phyloP scores from a whole-genome alignment of 2,797 vertebrate genomes.

The Phalloptychus januarius region DNA sequence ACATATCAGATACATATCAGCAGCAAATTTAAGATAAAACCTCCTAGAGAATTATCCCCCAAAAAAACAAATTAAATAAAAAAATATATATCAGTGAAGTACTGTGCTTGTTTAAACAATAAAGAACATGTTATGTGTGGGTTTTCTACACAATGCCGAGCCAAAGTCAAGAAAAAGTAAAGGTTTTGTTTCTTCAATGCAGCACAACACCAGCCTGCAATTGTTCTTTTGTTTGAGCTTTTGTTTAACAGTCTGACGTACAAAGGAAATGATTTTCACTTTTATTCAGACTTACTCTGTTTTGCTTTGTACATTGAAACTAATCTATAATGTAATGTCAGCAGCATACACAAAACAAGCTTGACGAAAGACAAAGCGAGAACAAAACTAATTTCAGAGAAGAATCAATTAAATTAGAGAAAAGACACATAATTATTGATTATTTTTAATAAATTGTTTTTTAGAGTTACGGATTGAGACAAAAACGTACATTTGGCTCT shows the following conservation, averaged over 20 bases:
- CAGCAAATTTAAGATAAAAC: background rate
- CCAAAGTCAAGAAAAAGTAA: background rate
- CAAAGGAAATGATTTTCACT: background rate
- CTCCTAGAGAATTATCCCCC: background rate
- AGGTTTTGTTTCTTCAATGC: background rate
- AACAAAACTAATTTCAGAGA: background rate
- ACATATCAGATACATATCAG: too few species aligned
- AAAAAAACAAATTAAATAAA: background rate
- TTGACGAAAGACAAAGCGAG: background rate
- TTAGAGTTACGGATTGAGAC: background rate
- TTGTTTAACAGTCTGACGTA: background rate
- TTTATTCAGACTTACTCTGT: background rate
- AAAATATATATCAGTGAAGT: background rate
- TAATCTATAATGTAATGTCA: background rate
- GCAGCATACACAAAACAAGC: background rate
- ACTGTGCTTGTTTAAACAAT: background rate
- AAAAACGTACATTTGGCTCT: background rate
- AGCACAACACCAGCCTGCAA: background rate
- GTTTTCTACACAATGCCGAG: background rate
- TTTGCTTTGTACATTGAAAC: background rate
- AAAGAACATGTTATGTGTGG: background rate
- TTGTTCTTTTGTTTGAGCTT: conserved; percentile 4
- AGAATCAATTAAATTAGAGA: background rate
- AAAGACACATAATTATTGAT: background rate
- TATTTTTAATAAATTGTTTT: background rate